Base-by-base conservation (phyloP, 2,797 vertebrate genomes). In the Babyrousa celebensis region DNA sequence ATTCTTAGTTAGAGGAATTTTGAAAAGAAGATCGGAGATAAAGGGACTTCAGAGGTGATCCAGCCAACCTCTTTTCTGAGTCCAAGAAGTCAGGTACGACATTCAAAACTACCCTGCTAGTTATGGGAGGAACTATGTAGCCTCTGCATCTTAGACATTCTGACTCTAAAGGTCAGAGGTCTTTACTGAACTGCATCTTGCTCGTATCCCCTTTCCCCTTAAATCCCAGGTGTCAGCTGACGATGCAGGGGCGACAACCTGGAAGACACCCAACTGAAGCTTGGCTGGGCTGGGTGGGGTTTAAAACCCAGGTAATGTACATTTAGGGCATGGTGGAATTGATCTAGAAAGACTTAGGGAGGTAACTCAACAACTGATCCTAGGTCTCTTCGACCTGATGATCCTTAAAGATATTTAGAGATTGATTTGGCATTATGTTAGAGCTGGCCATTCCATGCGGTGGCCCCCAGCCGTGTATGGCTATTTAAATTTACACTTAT, bases 1-100 rank as follows among this genome's bases (percentile, higher is more conserved):
- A 27, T 77, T 92, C 32, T 89, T 79, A 83, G 84, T 56, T 84
- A 74, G 1, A 80, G n/a, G 80, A 62, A 83, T 70, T 84, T 72
- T 52, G 63, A 58, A 58, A 82, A 60, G 40, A 87, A 36, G 5
- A 56, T 12, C 5, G 62, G 27, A 16, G 11, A 32, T 21, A 16
- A 96, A 70, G 62, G 65, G 3, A 16, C 40, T 14, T 71, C 32
- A 58, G 67, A 68, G 29, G 17, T 74, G n/a, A 63, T 27, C 12
- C 40, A 80, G 67, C 21, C 21, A 63, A 15, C 6, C 36, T 56
- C 79, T 78, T 88, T 25, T 77, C 32, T 5, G 68, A 88, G 23
- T 18, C 75, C 65, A 74, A 48, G 88, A 71, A 63, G 75, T 32
- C 56, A 60, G 71, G 36, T 43, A 5, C 25, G 11, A 16, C 20